phyloP scores from a whole-genome alignment of 1,140 invertebrate species.

The Lucilia sericata region DNA sequence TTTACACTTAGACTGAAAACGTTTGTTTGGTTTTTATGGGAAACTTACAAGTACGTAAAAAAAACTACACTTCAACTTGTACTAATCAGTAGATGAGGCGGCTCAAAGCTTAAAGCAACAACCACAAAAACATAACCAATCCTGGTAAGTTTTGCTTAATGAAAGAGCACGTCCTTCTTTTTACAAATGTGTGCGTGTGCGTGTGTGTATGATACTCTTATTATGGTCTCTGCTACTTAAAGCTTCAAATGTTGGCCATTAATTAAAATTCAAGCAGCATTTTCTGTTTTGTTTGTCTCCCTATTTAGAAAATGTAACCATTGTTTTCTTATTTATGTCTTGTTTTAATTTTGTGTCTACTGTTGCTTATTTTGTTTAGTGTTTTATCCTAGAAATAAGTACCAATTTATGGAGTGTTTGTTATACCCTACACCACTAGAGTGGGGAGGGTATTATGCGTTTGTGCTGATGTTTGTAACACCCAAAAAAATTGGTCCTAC shows the following conservation, averaged over 20 bases:
- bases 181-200: too few species aligned
- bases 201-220: too few species aligned
- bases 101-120: neutral
- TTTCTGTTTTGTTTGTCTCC: neutral
- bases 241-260: neutral
- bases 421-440: too few species aligned
- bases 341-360: neutral
- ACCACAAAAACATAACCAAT: too few species aligned
- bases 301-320: neutral
- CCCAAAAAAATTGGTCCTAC: too few species aligned
- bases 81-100: neutral
- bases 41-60: too few species aligned
- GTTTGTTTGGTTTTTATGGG: too few species aligned
- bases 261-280: constrained; percentile 1
- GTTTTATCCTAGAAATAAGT: neutral
- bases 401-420: neutral
- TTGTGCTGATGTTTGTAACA: too few species aligned
- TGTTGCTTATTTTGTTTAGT: neutral
- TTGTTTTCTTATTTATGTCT: neutral
- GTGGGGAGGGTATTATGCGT: too few species aligned
- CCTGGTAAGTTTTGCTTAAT: neutral
- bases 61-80: neutral
- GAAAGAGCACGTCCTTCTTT: neutral
- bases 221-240: neutral
- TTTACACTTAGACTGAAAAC: neutral